Conservation (phyloP, 2,797 vertebrate species). For the Amazona ochrocephala region DNA sequence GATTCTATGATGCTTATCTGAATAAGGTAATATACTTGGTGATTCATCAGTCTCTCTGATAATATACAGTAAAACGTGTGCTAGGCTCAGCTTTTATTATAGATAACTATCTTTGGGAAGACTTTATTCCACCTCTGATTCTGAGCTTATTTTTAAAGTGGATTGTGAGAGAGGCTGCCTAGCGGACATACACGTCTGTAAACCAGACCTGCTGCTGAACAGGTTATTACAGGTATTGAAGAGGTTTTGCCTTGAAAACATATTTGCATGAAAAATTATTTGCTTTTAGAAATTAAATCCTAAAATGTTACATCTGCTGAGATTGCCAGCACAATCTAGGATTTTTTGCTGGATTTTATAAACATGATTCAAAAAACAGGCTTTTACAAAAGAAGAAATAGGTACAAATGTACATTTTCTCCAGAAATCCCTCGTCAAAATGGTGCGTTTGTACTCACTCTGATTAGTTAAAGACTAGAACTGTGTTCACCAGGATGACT, state of each 20-base stretch:
- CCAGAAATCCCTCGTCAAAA: background rate
- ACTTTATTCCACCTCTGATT: no score
- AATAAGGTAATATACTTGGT: no score
- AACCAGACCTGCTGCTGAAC: no score
- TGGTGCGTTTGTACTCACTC: background rate
- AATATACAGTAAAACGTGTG: no score
- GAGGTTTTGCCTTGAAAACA: background rate
- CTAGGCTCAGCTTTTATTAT: no score
- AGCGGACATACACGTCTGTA: no score
- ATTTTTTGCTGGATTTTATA: background rate
- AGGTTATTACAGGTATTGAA: background rate
- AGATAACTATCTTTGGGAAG: no score
- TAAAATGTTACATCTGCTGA: background rate
- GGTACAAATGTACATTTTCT: background rate
- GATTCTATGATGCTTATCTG: no score
- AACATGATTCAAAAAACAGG: background rate
- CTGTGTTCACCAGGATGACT: background rate
- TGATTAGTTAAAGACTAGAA: background rate
- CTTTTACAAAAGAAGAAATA: background rate
- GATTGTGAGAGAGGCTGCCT: no score
- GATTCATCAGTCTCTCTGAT: no score
- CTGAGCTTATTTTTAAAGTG: no score
- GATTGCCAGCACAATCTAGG: background rate
- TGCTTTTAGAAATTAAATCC: background rate
- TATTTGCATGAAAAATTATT: background rate